Base-by-base conservation (phyloP, 2,888 invertebrate genomes). In the Dendrolimus houi region DNA sequence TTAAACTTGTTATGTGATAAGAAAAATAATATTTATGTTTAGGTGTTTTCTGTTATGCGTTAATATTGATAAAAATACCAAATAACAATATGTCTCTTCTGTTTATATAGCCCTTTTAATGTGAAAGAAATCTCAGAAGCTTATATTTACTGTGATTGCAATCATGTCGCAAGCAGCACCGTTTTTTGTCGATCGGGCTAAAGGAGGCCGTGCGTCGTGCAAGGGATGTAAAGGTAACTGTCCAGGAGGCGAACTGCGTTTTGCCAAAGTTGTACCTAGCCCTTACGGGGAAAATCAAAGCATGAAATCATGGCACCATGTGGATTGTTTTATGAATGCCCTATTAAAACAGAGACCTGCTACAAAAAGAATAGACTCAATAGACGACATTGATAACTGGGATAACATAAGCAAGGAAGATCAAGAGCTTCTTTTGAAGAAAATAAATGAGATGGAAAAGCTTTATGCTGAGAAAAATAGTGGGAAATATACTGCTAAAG, bases 271-370 rank as follows among this genome's bases (percentile, higher is more conserved):
- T 14, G 92, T 93, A 7, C 84, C 94, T 1, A 97, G 96, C 81
- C 96, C 96, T 0, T 97, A 96, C 73, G 93, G 87, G 12, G 93
- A 93, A 17, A 93, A 93, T 0, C 94, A 90, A 63, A 78, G 94
- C 69, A 96, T 97, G 96, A 97, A 97, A 79, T 93, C 93, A 65
- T 97, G 96, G 95, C 93, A 94, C 77, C 97, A 97, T 73, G 84
- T 96, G 0, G 87, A 93, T 59, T 98, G 97, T 70, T 83, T 97
- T 7, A 95, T 97, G 90, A 95, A 96, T 74, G 92, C 93, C 13
- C 94, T 98, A 64, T 85, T 93, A 52, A 94, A 94, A 73, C 97
- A 97, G 68, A 87, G 97, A 57, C 94, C 95, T 0, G 93, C 95
- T 0, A 97, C 97, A 0, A 96, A 95, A 82, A 93, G 95, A 59